Conservation (phyloP, 2,113 vertebrate genomes). For the Coreoperca whiteheadi region DNA sequence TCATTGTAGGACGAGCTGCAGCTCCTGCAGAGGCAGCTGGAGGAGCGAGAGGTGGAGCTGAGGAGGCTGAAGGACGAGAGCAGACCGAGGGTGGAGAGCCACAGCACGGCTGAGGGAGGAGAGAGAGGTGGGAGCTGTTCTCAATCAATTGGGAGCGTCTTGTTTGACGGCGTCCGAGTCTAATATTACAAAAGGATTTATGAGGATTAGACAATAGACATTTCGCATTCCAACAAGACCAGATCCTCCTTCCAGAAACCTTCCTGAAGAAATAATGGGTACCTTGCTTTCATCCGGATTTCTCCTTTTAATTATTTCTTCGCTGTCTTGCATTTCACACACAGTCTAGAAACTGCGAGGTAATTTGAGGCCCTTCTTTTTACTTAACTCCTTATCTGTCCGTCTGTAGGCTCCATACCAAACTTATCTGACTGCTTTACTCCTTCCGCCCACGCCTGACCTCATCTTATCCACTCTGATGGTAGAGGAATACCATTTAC, state of each 20-base stretch:
- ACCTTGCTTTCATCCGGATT: slow-evolving; percentile 18
- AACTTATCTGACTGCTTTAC: slow-evolving; percentile 40
- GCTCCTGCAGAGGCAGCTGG: slow-evolving; percentile 89
- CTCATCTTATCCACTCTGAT: slow-evolving; percentile 58
- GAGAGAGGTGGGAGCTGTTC: slow-evolving; percentile 86
- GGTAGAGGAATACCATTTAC: slow-evolving; percentile 45
- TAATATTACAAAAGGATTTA: slow-evolving; percentile 36
- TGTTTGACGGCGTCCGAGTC: slow-evolving; percentile 10
- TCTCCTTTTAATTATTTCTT: slow-evolving; percentile 22
- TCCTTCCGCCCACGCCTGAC: slow-evolving; percentile 34
- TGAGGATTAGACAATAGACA: slow-evolving; percentile 55
- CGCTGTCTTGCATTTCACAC: slow-evolving; percentile 21
- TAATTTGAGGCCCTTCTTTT: neutral
- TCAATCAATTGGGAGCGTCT: slow-evolving; percentile 13
- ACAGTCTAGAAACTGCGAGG: slow-evolving; percentile 16
- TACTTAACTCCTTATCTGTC: slow-evolving; percentile 25
- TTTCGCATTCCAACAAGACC: slow-evolving; percentile 45
- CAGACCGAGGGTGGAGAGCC: slow-evolving; percentile 76
- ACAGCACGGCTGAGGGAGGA: slow-evolving; percentile 77
- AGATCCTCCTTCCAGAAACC: slow-evolving; percentile 14
- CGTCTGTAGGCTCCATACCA: slow-evolving; percentile 43
- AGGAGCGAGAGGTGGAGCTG: slow-evolving; percentile 89
- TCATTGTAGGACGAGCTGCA: slow-evolving; percentile 90
- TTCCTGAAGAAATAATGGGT: neutral
- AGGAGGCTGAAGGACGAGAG: slow-evolving; percentile 86